Evolutionary conservation across 2,888 invertebrate genomes (phyloP).

Genomic region (Pomacea canaliculata): DNA sequence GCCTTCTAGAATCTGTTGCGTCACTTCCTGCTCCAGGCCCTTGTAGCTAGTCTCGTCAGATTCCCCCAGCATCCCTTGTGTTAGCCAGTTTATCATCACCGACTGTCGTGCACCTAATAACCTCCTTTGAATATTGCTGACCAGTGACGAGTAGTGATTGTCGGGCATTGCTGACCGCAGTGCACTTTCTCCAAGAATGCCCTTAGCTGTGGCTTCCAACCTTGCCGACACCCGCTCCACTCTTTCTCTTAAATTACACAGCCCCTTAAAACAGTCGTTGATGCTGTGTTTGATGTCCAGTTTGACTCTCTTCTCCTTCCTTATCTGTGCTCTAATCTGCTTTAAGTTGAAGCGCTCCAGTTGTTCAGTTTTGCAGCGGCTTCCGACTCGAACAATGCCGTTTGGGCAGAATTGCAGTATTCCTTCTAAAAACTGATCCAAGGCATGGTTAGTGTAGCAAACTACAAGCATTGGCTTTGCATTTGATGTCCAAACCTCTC

Average conservation of each 20-base stretch:
- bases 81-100: slow-evolving; percentile 15
- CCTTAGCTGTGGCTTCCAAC: slow-evolving; percentile 36
- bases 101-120: not conserved
- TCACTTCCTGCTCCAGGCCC: slow-evolving; percentile 17
- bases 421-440: slow-evolving; percentile 42
- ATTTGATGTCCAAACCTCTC: not conserved
- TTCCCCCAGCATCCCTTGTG: not conserved
- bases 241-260: slow-evolving; percentile 29
- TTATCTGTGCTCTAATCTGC: not conserved
- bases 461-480: slow-evolving; percentile 20
- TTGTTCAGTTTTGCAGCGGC: slow-evolving; percentile 47
- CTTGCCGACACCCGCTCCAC: slow-evolving; percentile 38
- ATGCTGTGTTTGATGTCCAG: slow-evolving; percentile 36
- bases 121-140: not conserved
- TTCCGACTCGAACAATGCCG: slow-evolving; percentile 61
- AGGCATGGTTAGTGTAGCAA: slow-evolving; percentile 68
- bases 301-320: not conserved
- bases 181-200: slow-evolving; percentile 30
- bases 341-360: slow-evolving; percentile 45
- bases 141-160: slow-evolving; percentile 33
- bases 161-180: slow-evolving; percentile 36
- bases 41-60: not conserved
- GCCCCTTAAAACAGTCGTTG: slow-evolving; percentile 33
- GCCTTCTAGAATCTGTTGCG: slow-evolving; percentile 14
- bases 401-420: slow-evolving; percentile 42